phyloP scores from a whole-genome alignment of 2,113 vertebrate species.

The Microcebus jonahi region DNA sequence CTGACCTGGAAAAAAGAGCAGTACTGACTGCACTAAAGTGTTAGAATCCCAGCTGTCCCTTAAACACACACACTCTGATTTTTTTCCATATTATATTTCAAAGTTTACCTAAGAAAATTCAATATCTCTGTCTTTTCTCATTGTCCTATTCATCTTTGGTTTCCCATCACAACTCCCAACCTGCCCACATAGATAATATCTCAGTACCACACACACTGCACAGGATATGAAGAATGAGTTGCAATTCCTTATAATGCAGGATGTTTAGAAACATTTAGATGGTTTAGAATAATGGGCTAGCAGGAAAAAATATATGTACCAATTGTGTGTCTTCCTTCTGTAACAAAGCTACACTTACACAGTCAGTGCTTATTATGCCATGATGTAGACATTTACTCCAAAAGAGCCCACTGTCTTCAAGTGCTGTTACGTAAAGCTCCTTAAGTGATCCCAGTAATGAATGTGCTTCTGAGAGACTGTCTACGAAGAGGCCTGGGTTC shows the following conservation, averaged over 20 bases:
- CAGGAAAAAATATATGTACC: not conserved
- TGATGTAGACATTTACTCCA: not conserved
- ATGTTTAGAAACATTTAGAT: conserved; percentile 49
- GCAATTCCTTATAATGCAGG: not conserved
- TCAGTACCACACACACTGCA: not conserved
- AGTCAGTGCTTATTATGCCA: conserved; percentile 18
- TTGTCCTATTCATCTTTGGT: not conserved
- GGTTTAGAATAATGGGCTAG: conserved; percentile 47
- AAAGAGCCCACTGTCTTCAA: conserved; percentile 39
- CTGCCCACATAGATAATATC: not conserved
- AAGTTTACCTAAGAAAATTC: conserved; percentile 38
- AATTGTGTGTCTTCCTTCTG: conserved; percentile 36
- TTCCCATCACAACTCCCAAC: conserved; percentile 19
- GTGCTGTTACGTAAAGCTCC: not conserved
- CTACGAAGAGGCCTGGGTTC: not conserved
- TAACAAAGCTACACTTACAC: conserved; percentile 2
- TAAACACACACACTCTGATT: not conserved
- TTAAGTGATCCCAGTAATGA: not conserved
- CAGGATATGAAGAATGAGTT: conserved; percentile 26
- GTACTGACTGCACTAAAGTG: not conserved
- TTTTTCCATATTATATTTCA: not conserved
- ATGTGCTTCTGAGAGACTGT: not conserved
- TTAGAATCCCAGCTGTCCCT: not conserved
- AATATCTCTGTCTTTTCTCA: conserved; percentile 5
- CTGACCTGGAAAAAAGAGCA: not conserved